Evolutionary conservation across 2,113 vertebrate species (phyloP), one percentile per base, ranked within the genome.

Genomic region (Misgurnus anguillicaudatus): DNA sequence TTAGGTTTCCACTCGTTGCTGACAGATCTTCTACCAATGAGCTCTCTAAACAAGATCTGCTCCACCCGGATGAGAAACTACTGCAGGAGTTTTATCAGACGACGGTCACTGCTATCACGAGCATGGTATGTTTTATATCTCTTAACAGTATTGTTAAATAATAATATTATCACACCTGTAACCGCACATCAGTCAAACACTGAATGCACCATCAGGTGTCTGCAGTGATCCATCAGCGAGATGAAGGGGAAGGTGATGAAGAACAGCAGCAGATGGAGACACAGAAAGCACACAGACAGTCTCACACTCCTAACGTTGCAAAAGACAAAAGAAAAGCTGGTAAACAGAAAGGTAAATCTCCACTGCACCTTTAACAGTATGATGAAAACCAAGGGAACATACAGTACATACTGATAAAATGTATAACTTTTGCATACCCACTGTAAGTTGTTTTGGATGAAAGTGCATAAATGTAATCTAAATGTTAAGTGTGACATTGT

Each of bases 201-300:
- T 70, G 24, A 36, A 16, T 73, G 53, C 47, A 51, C 41, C 41
- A 1, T 69, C 68, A 83, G 81, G 77, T 85, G 67, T 58, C 31
- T 75, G 81, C 83, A 78, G 93, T 94, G 90, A 84, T 85, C 75
- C 87, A 88, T 4, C 83, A 83, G 57, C 87, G 72, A 79, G 88
- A 93, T 80, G 66, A 78, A 4, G 92, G 93, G 24, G 93, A 94
- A 69, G 90, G 89, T 64, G 84, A 86, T 17, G 91, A 93, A 51
- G 68, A 78, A 61, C 24, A 57, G 62, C 87, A 90, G 6, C 17
- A 77, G 3, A 92, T 87, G 80, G 90, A 92, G 67, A 7, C 57
- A 19, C 39, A 55, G 0, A 92, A 88, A 80, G 66, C 82, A 68
- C 85, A 19, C 53, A 19, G 17, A 19, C 53, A 9, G 6, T 57